Base-by-base conservation (phyloP, 2,113 vertebrate genomes). In the Mionectes macconnelli region DNA sequence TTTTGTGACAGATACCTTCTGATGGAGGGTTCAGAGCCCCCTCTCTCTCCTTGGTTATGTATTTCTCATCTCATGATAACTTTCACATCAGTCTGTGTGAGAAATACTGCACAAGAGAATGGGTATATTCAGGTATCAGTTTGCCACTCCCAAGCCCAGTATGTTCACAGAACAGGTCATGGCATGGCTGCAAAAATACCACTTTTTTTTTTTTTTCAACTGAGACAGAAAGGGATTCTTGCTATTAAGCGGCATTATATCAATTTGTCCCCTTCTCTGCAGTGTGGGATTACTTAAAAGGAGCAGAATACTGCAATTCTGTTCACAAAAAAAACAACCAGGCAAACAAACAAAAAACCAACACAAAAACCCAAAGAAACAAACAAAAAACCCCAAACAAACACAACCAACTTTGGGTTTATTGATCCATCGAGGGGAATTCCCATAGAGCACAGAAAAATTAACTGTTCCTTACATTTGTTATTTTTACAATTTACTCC, bases 21-120 rank as follows among this genome's bases (percentile, higher is more conserved):
- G 60, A 73, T 11, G 23, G 47, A 73, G 37, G 35, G 47, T 84
- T 87, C 44, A 80, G 42, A 89, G 42, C 5, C 9, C 28, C 4
- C 12, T 14, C 9, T 25, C 19, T 40, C 57, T 76, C 35, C 16
- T 52, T 75, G 28, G 21, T 47, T 52, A 59, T 1, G 0, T 23
- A 37, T 63, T 81, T 81, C 23, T 63, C 35, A 80, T 67, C 57
- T 68, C 30, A 19, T 57, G 73, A 55, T 35, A 57, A 0, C 21
- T 8, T 74, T 39, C 27, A 44, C 35, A 33, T 50, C 12, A 15
- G 8, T 10, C 28, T 68, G 9, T 30, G 28, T 50, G 24, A 92
- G 35, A 63, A 92, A 63, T 3, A 42, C 31, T 0, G 3, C 47
- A 50, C 0, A 0, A 66, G 44, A 84, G 45, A 84, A 85, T 0